Evolutionary conservation across 2,888 invertebrate genomes (phyloP).

Genomic region (Drosophila infuscata): DNA sequence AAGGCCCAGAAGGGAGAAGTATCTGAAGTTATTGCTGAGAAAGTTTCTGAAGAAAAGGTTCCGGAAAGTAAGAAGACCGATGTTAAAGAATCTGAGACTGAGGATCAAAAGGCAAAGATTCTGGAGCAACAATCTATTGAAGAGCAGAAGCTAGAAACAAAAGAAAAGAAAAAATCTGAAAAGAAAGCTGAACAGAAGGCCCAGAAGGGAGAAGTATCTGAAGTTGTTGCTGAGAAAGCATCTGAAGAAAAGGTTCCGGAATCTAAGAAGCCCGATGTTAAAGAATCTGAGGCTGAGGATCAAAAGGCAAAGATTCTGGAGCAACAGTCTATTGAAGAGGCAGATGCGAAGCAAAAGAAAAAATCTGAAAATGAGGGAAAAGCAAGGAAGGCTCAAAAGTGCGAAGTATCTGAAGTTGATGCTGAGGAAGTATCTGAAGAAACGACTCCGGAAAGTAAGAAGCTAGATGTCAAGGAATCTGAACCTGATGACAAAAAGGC

Average conservation of each 20-base stretch:
- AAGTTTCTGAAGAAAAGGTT: background rate
- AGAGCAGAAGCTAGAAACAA: rapidly evolving
- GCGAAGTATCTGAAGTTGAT: background rate
- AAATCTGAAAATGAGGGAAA: rapidly evolving
- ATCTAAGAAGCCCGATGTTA: rapidly evolving
- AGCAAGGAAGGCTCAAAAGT: rapidly evolving
- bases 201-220: background rate
- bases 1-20: rapidly evolving
- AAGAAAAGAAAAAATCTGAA: background rate
- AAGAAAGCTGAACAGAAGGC: rapidly evolving
- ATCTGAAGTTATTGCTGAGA: background rate
- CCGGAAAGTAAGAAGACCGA: rapidly evolving
- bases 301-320: background rate
- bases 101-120: background rate
- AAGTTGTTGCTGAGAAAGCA: background rate
- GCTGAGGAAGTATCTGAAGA: background rate
- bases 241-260: rapidly evolving
- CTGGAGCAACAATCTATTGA: background rate
- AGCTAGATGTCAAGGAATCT: too few species aligned
- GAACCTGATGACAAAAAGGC: too few species aligned
- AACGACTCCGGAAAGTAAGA: background rate
- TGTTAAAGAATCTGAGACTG: background rate
- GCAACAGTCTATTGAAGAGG: background rate
- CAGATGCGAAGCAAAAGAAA: background rate
- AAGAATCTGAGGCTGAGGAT: rapidly evolving